Conservation (phyloP, 2,888 invertebrate genomes). For the Drosophila setosimentum region DNA sequence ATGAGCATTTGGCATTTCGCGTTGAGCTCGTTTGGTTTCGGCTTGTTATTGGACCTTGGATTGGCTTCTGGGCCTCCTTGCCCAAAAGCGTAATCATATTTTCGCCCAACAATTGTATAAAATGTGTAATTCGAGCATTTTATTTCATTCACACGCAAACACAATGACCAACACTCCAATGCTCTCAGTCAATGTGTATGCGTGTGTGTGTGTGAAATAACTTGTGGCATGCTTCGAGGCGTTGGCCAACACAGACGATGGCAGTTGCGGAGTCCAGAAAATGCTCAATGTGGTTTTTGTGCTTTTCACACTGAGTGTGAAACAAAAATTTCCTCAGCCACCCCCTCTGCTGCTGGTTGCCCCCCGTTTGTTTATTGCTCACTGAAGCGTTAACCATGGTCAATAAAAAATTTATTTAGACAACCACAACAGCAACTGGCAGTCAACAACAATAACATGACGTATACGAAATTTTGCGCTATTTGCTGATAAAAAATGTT, state of each 20-base stretch:
- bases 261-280: slow-evolving; percentile 19
- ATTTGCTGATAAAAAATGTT: slow-evolving; percentile 65
- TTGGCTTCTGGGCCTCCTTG: slow-evolving; percentile 24
- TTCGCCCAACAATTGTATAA: slow-evolving; percentile 72
- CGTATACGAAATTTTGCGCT: slow-evolving; percentile 51
- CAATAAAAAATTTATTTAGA: slow-evolving; percentile 81
- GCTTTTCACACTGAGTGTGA: slow-evolving; percentile 48
- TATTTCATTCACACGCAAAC: slow-evolving; percentile 52
- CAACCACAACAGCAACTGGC: slow-evolving; percentile 57
- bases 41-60: neutral
- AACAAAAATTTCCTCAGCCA: slow-evolving; percentile 6
- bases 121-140: slow-evolving; percentile 76
- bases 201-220: slow-evolving; percentile 56
- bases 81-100: slow-evolving; percentile 67
- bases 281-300: slow-evolving; percentile 64
- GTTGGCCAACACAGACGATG: slow-evolving; percentile 42
- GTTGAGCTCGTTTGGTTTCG: slow-evolving; percentile 10
- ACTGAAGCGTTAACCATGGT: slow-evolving; percentile 80
- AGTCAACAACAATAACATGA: slow-evolving; percentile 52
- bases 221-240: slow-evolving; percentile 80
- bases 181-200: neutral
- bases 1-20: slow-evolving; percentile 16
- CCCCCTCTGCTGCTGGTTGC: slow-evolving; percentile 6
- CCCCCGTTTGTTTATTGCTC: slow-evolving; percentile 64
- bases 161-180: slow-evolving; percentile 17